Evolutionary conservation across 2,797 vertebrate species (phyloP).

Genomic region (Falco rusticolus): DNA sequence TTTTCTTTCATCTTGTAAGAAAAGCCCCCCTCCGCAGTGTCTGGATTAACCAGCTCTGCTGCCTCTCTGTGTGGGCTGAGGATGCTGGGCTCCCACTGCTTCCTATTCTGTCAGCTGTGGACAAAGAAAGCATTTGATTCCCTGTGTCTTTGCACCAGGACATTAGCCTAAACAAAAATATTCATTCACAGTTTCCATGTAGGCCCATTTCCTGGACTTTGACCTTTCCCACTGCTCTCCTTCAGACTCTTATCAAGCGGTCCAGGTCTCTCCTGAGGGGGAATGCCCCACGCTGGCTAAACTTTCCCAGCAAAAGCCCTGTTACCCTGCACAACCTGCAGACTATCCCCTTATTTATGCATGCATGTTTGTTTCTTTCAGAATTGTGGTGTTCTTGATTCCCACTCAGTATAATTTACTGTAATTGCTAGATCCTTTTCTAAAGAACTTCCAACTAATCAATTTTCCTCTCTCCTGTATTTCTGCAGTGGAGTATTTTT

Average conservation of each 20-base stretch:
- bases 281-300: background rate
- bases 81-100: background rate
- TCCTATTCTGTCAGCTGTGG: background rate
- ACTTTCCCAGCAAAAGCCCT: background rate
- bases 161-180: background rate
- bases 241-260: background rate
- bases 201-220: background rate
- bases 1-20: background rate
- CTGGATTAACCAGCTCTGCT: background rate
- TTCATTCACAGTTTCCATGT: background rate
- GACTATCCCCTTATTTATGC: background rate
- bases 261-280: background rate
- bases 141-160: background rate
- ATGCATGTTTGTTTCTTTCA: background rate
- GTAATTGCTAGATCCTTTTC: slow-evolving; percentile 10
- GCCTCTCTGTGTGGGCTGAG: background rate
- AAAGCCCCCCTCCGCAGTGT: background rate
- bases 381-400: background rate
- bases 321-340: background rate
- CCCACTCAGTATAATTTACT: background rate
- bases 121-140: background rate
- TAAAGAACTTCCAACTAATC: background rate
- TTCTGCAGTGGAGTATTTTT: slow-evolving; percentile 11
- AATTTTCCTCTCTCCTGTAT: background rate
- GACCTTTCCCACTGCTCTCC: background rate